These are phyloP conservation scores for Crotalus viridis DNA, from an alignment of 2,113 vertebrate genomes.

Conservation along the genomic window DNA sequence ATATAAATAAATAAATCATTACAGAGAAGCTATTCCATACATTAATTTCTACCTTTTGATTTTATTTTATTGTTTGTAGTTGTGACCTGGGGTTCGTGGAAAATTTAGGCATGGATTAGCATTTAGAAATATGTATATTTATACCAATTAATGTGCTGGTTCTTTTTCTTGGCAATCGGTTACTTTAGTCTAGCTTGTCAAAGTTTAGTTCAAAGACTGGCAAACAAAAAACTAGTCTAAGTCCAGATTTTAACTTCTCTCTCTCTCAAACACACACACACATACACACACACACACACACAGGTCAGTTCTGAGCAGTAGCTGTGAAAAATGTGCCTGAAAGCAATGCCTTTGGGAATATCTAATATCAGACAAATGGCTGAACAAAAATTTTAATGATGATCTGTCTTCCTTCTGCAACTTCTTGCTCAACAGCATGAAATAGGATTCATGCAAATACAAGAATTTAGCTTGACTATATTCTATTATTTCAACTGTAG, in stretches of 20 bases:
- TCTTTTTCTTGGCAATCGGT: not conserved
- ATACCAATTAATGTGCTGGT: not conserved
- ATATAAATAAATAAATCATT: not conserved
- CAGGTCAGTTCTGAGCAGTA: not conserved
- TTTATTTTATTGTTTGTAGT: not conserved
- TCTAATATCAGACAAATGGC: not conserved
- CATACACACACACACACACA: not conserved
- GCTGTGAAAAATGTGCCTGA: not conserved
- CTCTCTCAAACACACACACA: not conserved
- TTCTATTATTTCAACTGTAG: not conserved
- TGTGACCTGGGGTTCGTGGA: not conserved
- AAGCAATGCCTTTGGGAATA: not conserved
- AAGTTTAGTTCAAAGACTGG: not conserved
- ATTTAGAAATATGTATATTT: not conserved
- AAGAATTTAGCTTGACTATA: not conserved
- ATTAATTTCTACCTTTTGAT: not conserved
- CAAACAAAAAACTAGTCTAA: not conserved
- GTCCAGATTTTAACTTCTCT: not conserved
- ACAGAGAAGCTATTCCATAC: not conserved
- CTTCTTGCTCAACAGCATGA: not conserved
- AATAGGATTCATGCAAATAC: not conserved
- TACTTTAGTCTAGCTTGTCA: not conserved
- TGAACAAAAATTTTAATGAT: not conserved
- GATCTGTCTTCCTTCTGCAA: not conserved
- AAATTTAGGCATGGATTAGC: not conserved